Percentiles rank a stretch among this genome's conserved stretches.
Conservation (phyloP, 2,888 invertebrate genomes). For the Leptarthrus brevirostris region DNA sequence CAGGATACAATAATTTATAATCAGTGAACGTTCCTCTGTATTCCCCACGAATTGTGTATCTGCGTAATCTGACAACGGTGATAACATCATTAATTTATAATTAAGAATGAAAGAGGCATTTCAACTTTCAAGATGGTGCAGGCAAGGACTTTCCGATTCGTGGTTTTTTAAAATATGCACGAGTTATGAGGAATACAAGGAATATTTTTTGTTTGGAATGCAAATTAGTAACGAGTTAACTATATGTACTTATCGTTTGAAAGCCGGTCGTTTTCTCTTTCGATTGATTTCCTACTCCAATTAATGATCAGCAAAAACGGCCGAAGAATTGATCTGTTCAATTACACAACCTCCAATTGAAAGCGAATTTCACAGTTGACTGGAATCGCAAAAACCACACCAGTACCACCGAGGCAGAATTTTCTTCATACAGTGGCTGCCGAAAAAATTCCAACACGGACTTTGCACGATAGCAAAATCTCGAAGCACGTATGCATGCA, state of each 20-base stretch:
- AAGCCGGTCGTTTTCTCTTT: slow-evolving; percentile 31
- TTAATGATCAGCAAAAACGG: slow-evolving; percentile 29
- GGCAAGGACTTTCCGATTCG: too few species aligned
- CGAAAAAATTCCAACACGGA: slow-evolving; percentile 3
- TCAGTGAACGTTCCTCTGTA: slow-evolving; percentile 27
- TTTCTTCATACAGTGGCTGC: slow-evolving; percentile 18
- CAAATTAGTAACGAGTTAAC: background rate
- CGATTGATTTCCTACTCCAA: slow-evolving; percentile 38
- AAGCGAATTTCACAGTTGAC: slow-evolving; percentile 43
- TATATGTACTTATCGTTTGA: slow-evolving; percentile 3
- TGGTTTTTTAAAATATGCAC: too few species aligned
- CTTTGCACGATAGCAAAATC: background rate
- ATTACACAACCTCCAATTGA: slow-evolving; percentile 25
- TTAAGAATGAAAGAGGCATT: too few species aligned
- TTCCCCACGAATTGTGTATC: too few species aligned
- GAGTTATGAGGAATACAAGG: too few species aligned
- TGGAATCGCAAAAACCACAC: slow-evolving; percentile 27
- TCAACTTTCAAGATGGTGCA: too few species aligned
- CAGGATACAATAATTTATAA: slow-evolving; percentile 24
- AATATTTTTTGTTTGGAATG: background rate
- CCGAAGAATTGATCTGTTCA: slow-evolving; percentile 14
- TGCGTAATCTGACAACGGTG: too few species aligned
- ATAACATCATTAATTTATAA: too few species aligned
- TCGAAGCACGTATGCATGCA: background rate
- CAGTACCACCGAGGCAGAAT: background rate